phyloP scores from a whole-genome alignment of 2,888 invertebrate species.

The Melanargia galathea region DNA sequence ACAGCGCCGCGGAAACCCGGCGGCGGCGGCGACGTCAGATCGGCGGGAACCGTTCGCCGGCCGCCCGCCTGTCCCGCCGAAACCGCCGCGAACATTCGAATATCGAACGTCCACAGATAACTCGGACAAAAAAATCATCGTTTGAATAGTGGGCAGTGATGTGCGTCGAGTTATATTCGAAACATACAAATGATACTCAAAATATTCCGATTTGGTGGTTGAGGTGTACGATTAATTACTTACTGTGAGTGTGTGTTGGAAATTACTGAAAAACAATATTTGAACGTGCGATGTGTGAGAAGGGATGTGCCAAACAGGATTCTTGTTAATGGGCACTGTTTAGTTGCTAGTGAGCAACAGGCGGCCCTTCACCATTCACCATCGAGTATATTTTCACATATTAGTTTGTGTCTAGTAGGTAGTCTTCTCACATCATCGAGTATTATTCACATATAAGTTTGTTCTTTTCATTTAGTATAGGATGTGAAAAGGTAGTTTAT shows the following conservation, averaged over 20 bases:
- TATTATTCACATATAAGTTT: too few relatives aligned
- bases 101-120: conserved; percentile 9
- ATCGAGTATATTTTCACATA: background rate
- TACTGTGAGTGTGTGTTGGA: background rate
- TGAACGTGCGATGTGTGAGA: background rate
- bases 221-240: background rate
- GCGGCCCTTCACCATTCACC: background rate
- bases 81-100: conserved; percentile 9
- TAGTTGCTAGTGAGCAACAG: conserved; percentile 21
- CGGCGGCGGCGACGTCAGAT: conserved; percentile 63
- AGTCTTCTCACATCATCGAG: too few relatives aligned
- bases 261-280: background rate
- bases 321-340: background rate
- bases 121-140: background rate
- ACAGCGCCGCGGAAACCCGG: conserved; percentile 41
- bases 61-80: conserved; percentile 55
- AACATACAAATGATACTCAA: conserved; percentile 3
- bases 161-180: conserved; percentile 5
- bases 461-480: too few relatives aligned
- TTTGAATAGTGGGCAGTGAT: conserved; percentile 24
- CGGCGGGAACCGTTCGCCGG: conserved; percentile 59
- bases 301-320: conserved; percentile 14
- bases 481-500: too few relatives aligned
- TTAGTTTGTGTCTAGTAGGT: too few relatives aligned
- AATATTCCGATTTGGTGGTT: background rate